A percentile compares a stretch with the other conserved stretches of the same genome.
phyloP scores from a whole-genome alignment of 2,888 invertebrate species.

The Scotopteryx bipunctaria region DNA sequence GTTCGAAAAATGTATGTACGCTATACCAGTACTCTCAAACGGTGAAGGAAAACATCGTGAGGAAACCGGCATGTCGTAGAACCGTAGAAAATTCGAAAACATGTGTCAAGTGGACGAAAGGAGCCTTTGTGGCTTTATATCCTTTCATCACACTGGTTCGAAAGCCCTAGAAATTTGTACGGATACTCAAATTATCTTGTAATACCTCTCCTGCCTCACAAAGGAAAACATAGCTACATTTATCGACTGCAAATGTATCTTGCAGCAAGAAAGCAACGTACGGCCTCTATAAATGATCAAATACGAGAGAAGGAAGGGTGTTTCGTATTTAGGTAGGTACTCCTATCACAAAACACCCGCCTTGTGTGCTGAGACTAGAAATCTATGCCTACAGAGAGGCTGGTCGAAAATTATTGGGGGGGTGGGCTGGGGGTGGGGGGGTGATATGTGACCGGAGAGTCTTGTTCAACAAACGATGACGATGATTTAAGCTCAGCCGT shows the following conservation, averaged over 20 bases:
- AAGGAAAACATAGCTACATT: neutral
- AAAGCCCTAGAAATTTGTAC: no score
- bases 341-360: slow-evolving; percentile 64
- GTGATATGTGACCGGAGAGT: slow-evolving; percentile 83
- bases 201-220: neutral
- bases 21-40: no score
- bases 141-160: no score
- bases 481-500: slow-evolving; percentile 82
- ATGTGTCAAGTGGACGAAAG: no score
- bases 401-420: slow-evolving; percentile 74
- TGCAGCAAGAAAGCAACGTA: slow-evolving; percentile 34
- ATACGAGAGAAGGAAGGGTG: slow-evolving; percentile 51
- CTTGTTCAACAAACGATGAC: slow-evolving; percentile 84
- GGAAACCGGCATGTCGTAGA: no score
- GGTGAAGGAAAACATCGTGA: no score
- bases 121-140: no score
- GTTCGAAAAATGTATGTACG: no score
- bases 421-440: slow-evolving; percentile 45
- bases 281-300: slow-evolving; percentile 51
- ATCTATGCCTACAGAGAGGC: slow-evolving; percentile 73
- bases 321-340: slow-evolving; percentile 60
- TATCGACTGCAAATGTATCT: slow-evolving; percentile 5
- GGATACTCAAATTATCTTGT: neutral
- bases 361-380: slow-evolving; percentile 72
- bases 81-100: no score